Evolutionary conservation across 2,113 vertebrate genomes (phyloP).

Genomic region (Natator depressus): DNA sequence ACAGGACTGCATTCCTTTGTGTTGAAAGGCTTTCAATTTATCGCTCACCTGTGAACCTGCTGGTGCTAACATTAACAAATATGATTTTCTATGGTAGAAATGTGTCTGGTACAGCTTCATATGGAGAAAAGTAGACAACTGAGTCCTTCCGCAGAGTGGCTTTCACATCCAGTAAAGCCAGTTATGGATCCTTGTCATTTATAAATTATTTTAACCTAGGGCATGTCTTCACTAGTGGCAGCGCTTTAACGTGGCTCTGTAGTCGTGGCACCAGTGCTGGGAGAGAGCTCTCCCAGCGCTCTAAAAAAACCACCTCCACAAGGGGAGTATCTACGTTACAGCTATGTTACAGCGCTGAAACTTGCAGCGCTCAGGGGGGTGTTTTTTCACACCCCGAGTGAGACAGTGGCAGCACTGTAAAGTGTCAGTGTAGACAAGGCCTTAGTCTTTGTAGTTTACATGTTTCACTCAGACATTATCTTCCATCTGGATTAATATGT

Average conservation of each 20-base stretch:
- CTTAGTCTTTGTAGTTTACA: background rate
- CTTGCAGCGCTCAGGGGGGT: no score
- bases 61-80: background rate
- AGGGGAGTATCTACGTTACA: no score
- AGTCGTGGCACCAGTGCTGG: no score
- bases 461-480: background rate
- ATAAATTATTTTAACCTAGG: background rate
- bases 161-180: background rate
- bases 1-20: background rate
- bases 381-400: no score
- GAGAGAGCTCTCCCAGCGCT: no score
- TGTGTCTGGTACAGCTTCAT: background rate
- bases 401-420: no score
- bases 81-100: background rate
- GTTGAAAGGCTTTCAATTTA: background rate
- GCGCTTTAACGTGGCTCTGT: no score
- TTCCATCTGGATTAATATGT: background rate
- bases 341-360: no score
- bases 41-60: fast-evolving
- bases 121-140: background rate
- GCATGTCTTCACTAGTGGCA: no score
- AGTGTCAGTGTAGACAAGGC: no score
- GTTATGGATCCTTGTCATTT: background rate
- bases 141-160: background rate
- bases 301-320: no score